phyloP scores from a whole-genome alignment of 2,113 vertebrate species.

The Athene cunicularia region DNA sequence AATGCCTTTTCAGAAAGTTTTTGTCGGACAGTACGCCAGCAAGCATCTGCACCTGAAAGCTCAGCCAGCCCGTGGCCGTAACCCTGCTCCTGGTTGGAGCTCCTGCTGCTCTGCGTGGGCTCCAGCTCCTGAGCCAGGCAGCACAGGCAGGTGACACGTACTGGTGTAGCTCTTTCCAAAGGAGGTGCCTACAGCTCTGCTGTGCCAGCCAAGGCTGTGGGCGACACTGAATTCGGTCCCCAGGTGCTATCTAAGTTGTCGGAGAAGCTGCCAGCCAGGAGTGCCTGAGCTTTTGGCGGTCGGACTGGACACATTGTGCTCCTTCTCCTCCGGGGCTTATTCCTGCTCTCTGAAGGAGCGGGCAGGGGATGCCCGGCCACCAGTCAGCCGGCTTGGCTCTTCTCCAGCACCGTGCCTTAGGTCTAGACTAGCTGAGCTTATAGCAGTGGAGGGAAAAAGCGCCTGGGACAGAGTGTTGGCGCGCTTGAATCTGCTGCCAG shows the following conservation, averaged over 20 bases:
- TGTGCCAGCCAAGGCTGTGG: not conserved
- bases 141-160: fast-evolving
- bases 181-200: not conserved
- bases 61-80: not conserved
- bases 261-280: not conserved
- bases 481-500: not conserved
- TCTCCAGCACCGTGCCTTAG: fast-evolving
- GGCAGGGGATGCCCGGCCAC: not conserved
- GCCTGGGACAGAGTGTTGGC: not conserved
- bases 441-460: too few species aligned
- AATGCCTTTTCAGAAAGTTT: not conserved
- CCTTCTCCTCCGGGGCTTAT: fast-evolving
- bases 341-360: not conserved
- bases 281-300: fast-evolving
- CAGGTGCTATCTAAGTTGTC: fast-evolving
- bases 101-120: fast-evolving
- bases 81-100: fast-evolving
- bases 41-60: not conserved
- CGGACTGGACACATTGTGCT: fast-evolving
- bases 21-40: not conserved
- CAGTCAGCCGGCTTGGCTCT: fast-evolving
- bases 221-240: fast-evolving
- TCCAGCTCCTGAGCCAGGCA: not conserved
- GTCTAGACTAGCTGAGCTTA: not conserved
- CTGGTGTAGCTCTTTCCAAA: not conserved